phyloP scores from a whole-genome alignment of 2,797 vertebrate genomes.

The Orestias chungarensis region DNA sequence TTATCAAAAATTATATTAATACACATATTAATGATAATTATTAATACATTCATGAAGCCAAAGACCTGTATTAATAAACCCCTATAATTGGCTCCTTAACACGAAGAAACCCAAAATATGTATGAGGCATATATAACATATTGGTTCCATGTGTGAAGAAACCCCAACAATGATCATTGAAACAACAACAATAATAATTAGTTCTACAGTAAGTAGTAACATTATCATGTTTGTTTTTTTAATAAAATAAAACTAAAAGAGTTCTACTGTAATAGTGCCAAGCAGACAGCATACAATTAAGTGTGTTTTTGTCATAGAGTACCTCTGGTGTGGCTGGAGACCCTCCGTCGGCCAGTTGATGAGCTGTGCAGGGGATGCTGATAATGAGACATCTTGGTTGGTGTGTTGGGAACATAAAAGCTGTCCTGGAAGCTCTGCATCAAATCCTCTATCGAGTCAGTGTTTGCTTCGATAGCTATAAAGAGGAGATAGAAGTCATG shows the following conservation, averaged over 20 bases:
- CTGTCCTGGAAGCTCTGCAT: slow-evolving; percentile 98
- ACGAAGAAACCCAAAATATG: too few relatives aligned
- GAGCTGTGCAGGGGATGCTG: slow-evolving; percentile 87
- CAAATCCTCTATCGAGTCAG: slow-evolving; percentile 93
- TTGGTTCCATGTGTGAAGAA: too few relatives aligned
- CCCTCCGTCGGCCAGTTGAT: slow-evolving; percentile 86
- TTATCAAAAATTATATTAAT: too few relatives aligned
- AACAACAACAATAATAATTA: background rate
- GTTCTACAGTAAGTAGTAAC: background rate
- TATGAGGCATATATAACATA: too few relatives aligned
- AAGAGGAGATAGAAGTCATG: slow-evolving; percentile 42
- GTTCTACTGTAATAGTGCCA: background rate
- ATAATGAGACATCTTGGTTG: slow-evolving; percentile 91
- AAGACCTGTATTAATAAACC: too few relatives aligned
- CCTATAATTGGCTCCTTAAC: too few relatives aligned
- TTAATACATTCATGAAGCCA: too few relatives aligned
- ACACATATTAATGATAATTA: too few relatives aligned
- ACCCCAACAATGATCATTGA: background rate
- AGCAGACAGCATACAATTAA: background rate
- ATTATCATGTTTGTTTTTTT: background rate
- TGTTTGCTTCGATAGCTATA: slow-evolving; percentile 85
- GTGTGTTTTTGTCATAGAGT: slow-evolving; percentile 45
- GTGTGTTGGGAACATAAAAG: slow-evolving; percentile 88
- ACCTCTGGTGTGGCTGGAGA: slow-evolving; percentile 89
- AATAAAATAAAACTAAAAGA: background rate